Evolutionary conservation across 2,113 vertebrate species (phyloP), one percentile per base, ranked within the genome.

Genomic region (Tragulus kanchil): DNA sequence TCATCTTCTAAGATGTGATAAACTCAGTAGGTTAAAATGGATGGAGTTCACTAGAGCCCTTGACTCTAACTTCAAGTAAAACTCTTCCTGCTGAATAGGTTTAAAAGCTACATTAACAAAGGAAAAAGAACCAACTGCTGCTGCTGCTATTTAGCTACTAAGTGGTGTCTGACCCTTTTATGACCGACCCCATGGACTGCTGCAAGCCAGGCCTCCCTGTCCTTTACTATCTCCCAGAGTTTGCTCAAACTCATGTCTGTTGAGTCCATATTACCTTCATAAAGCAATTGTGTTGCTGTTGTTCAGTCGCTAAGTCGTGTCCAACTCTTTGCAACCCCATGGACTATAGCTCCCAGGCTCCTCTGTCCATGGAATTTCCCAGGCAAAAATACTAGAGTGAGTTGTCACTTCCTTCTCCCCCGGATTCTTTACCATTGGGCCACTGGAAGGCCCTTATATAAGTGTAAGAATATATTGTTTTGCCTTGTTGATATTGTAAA

Each of bases 1-100:
- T 52, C 77, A 89, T 71, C 28, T 25, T 75, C 45, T 54, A 98
- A 97, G 62, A 90, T 92, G 25, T 88, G 91, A 97, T 81, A 78
- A 97, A 96, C 52, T 97, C 65, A 83, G 85, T 83, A 96, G 95
- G 89, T 85, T 90, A 86, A 75, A 81, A 96, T 95, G 42, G 64
- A 90, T 93, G 4, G 1, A 73, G 14, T 86, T 94, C 84, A 88
- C 50, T 93, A 97, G 97, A 97, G 17, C 12, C 82, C 52, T 97
- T 96, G n/a, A 93, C 21, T 82, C 10, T 71, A 17, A 23, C n/a
- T 97, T 97, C 97, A 85, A 61, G 6, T 65, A 93, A 90, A 97
- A 96, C 0, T 52, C 4, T n/a, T 96, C 36, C 17, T n/a, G 75
- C 14, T 86, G 75, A 64, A 92, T 45, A 83, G 10, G 13, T 75